Conservation (phyloP, 2,797 vertebrate species). For the Eulemur mongoz region DNA sequence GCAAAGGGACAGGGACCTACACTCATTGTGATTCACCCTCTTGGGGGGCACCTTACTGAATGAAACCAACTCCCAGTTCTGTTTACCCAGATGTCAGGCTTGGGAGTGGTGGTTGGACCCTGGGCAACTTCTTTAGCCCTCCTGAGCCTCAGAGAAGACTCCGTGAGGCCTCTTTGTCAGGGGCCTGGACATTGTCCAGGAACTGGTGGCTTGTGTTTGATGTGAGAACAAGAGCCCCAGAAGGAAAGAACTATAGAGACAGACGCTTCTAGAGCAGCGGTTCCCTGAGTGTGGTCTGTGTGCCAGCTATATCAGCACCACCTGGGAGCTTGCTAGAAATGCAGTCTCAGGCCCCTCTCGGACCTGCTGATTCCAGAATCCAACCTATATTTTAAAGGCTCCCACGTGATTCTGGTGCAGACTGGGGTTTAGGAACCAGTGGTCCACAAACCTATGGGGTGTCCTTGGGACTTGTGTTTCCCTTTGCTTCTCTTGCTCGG, state of each 20-base stretch:
- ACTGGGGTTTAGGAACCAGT: background rate
- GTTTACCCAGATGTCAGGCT: background rate
- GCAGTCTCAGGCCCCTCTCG: background rate
- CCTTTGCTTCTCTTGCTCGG: rapidly evolving
- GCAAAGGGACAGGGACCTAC: background rate
- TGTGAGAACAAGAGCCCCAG: background rate
- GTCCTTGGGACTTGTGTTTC: background rate
- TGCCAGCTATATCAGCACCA: background rate
- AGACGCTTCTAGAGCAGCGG: background rate
- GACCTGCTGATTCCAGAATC: background rate
- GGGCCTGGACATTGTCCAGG: background rate
- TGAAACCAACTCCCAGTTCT: background rate
- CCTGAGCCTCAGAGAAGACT: background rate
- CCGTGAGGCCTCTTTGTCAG: background rate
- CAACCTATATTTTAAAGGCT: background rate
- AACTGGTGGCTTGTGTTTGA: background rate
- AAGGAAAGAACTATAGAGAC: background rate
- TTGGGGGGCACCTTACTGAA: background rate
- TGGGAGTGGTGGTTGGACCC: background rate
- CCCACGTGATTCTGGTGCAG: background rate
- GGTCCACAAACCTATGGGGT: background rate
- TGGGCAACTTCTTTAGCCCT: background rate
- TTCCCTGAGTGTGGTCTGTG: background rate
- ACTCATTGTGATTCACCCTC: background rate
- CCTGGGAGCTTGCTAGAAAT: background rate